phyloP scores from a whole-genome alignment of 2,797 vertebrate species.

The Lindbergichthys nudifrons region DNA sequence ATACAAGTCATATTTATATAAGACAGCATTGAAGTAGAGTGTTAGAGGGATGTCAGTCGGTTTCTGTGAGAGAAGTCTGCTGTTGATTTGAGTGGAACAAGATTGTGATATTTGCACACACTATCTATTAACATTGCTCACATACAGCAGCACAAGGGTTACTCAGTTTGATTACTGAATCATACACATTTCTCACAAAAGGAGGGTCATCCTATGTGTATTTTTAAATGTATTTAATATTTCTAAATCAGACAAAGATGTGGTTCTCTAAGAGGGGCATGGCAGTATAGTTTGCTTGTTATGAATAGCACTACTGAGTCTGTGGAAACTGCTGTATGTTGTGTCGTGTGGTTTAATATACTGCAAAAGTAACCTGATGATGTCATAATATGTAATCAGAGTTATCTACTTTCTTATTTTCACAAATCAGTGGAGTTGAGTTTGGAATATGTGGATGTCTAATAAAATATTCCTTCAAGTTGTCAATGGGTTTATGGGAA shows the following conservation, averaged over 20 bases:
- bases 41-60: conserved; percentile 18
- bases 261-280: not conserved
- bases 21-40: conserved; percentile 5
- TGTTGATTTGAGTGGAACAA: not conserved
- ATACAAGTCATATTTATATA: conserved; percentile 14
- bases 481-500: not conserved
- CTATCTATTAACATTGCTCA: not conserved
- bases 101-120: not conserved
- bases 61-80: not conserved
- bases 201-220: not conserved
- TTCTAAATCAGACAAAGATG: conserved; percentile 1
- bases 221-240: not conserved
- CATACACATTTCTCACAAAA: not conserved
- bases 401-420: not conserved
- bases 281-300: not conserved
- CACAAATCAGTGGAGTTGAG: not conserved
- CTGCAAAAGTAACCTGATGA: not conserved
- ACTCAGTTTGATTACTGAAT: not conserved
- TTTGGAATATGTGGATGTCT: not conserved
- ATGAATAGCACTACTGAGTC: not conserved
- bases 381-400: not conserved
- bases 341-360: not conserved
- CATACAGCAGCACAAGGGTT: not conserved
- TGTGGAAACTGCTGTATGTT: not conserved
- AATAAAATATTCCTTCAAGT: not conserved